Base-by-base conservation (phyloP, 1,140 invertebrate species). In the Cherax quadricarinatus region DNA sequence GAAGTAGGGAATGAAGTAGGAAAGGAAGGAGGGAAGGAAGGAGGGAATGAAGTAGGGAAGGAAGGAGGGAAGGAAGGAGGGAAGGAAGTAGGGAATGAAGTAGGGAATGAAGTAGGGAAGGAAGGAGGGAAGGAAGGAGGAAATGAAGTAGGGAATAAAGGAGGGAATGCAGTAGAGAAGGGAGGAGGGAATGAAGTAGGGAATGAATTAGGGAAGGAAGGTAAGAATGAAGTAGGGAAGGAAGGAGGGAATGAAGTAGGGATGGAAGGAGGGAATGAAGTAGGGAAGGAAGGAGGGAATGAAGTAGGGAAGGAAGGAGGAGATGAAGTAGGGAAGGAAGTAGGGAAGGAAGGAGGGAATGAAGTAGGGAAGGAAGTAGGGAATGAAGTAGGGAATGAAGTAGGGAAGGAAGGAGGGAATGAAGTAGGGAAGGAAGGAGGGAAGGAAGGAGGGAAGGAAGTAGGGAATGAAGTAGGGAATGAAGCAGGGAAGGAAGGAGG, bases 211-310 rank as follows among this genome's bases (percentile, higher is more conserved):
- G 51, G 49, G 49, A 82, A 57, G 80, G 80, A 82, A 82, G 80
- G 49, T 24, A 82, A 49, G 80, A 49, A 51, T 9, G 49, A 82
- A 51, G 80, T 4, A 82, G 18, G 80, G 80, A 82, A 82, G 80
- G 80, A 82, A 82, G 80, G 80, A 82, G 51, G 79, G 79, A 30
- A 80, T n/a, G 79, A 80, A 80, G 79, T n/a, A 80, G 48, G 4
- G 18, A 82, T 16, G 49, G 80, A 53, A 53, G 51, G 80, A 53
- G 57, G 49, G 51, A 41, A 57, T n/a, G n/a, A n/a, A n/a, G 57
- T 5, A 12, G 5, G 53, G 53, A 57, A 12, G 12, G 53, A 12
- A 57, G 12, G 53, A 12, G 57, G 57, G 12, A 60, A 7, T 7
- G 5, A 12, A 12, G 12, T 7, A 60, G 0, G 73, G 73, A 75